Percentiles rank a stretch among this genome's conserved stretches.
These are phyloP conservation scores for Ricordea florida DNA, from an alignment of 92 coral and sea anemone genomes.

Conservation along the genomic window DNA sequence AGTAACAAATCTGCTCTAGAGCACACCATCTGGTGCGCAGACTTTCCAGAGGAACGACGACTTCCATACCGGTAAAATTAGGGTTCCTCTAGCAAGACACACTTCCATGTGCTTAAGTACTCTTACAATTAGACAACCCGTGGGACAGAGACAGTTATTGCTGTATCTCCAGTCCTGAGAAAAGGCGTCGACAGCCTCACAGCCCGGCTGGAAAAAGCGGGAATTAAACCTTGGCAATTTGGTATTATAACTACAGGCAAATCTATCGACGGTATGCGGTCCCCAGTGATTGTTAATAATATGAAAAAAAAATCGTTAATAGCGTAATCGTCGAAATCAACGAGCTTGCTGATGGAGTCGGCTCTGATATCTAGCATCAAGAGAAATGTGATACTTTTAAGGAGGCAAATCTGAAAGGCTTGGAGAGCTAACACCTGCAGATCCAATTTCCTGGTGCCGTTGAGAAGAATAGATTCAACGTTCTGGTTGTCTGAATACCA, in stretches of 20 bases:
- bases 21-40: neutral
- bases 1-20: conserved; percentile 37
- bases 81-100: neutral
- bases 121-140: neutral
- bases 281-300: conserved; percentile 7
- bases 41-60: conserved; percentile 24
- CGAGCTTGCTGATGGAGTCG: neutral
- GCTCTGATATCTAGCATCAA: neutral
- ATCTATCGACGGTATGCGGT: conserved; percentile 25
- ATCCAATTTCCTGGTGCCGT: conserved; percentile 26
- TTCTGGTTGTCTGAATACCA: conserved; percentile 59
- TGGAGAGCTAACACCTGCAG: conserved; percentile 6
- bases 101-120: conserved; percentile 7
- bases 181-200: conserved; percentile 18
- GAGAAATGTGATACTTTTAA: too few species aligned
- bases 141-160: conserved; percentile 14
- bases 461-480: conserved; percentile 22
- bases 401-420: neutral
- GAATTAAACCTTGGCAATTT: conserved; percentile 18
- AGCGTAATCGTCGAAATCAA: conserved; percentile 1
- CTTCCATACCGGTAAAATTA: conserved; percentile 15
- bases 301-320: conserved; percentile 24
- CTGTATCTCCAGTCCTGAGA: neutral
- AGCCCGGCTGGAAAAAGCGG: conserved; percentile 3
- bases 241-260: conserved; percentile 24